These are phyloP conservation scores for Muscicapa striata DNA, from an alignment of 2,797 vertebrate genomes.

Conservation along the genomic window DNA sequence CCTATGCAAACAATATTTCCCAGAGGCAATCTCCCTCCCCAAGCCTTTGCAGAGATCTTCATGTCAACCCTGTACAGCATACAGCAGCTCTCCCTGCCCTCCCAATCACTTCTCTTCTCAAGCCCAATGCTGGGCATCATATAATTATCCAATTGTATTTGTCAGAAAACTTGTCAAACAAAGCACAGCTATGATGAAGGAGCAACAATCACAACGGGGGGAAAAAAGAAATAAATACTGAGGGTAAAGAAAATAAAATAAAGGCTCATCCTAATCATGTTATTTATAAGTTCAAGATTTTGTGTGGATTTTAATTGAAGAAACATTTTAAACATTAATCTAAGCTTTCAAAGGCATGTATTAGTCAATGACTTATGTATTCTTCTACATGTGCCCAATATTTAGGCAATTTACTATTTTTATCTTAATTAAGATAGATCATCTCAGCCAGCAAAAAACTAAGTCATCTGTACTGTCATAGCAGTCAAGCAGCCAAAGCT, in stretches of 20 bases:
- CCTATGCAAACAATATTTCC: not conserved
- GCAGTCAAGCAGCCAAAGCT: slow-evolving; percentile 39
- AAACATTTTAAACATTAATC: slow-evolving; percentile 74
- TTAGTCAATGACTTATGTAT: slow-evolving; percentile 78
- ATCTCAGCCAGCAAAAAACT: slow-evolving; percentile 69
- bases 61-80: not conserved
- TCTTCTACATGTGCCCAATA: slow-evolving; percentile 78
- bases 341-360: slow-evolving; percentile 72
- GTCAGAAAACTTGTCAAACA: not conserved
- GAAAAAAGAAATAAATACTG: rapidly evolving
- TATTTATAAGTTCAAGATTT: slow-evolving; percentile 72
- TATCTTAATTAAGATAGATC: slow-evolving; percentile 77
- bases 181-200: not conserved
- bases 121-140: not conserved
- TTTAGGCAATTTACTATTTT: slow-evolving; percentile 81
- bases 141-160: not conserved
- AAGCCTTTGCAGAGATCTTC: not conserved
- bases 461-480: slow-evolving; percentile 70
- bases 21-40: not conserved
- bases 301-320: slow-evolving; percentile 71
- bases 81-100: not conserved
- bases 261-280: slow-evolving; percentile 35
- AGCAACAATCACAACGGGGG: not conserved
- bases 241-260: not conserved
- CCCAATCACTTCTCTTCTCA: not conserved